Conservation (phyloP, 2,113 vertebrate genomes). For the Cyphomyrus discorhynchus region DNA sequence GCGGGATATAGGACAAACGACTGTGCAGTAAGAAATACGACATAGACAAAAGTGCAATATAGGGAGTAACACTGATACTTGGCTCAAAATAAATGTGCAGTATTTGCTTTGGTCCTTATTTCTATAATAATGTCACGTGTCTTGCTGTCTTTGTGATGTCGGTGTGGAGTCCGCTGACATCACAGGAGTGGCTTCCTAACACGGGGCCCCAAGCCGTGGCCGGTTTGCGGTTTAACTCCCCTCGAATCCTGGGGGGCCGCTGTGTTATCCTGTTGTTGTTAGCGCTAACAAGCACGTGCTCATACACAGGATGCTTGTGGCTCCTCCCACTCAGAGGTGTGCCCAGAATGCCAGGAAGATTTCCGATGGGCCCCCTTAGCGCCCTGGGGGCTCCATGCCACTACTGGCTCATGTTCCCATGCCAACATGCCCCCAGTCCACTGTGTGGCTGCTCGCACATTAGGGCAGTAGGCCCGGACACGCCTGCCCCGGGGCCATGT, state of each 20-base stretch:
- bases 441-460: not conserved
- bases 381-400: not conserved
- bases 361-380: not conserved
- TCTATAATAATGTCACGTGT: too few species aligned
- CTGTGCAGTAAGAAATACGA: too few species aligned
- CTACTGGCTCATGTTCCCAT: not conserved
- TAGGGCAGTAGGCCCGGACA: not conserved
- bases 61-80: too few species aligned
- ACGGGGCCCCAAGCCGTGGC: too few species aligned
- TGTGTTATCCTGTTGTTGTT: not conserved
- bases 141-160: too few species aligned
- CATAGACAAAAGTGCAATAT: too few species aligned
- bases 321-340: too few species aligned
- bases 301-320: not conserved
- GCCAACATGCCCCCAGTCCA: not conserved
- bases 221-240: not conserved
- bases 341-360: not conserved
- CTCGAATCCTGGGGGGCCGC: not conserved
- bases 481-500: not conserved
- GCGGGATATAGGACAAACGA: too few species aligned
- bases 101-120: too few species aligned
- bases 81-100: too few species aligned
- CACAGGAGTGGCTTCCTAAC: too few species aligned
- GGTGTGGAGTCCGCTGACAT: too few species aligned
- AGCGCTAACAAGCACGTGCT: not conserved